phyloP scores from a whole-genome alignment of 2,113 vertebrate genomes.

The Artemisiospiza belli region DNA sequence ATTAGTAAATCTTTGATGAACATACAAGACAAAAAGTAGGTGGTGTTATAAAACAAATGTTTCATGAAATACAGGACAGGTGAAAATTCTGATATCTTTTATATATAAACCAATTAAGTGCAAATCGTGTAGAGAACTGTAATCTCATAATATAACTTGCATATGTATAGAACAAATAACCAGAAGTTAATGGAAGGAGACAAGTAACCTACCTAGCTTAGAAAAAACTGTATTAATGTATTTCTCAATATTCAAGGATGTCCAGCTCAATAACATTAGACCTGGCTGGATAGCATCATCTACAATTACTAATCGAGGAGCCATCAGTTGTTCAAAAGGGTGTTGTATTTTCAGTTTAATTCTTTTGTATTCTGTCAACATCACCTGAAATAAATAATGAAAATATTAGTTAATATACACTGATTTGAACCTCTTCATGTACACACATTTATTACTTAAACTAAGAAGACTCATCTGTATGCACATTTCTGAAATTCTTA shows the following conservation, averaged over 20 bases:
- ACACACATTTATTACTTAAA: neutral
- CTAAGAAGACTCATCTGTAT: neutral
- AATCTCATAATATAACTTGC: neutral
- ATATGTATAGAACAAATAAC: neutral
- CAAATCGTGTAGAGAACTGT: neutral
- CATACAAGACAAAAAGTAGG: neutral
- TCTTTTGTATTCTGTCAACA: slow-evolving; percentile 86
- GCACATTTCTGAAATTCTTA: neutral
- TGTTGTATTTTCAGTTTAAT: slow-evolving; percentile 86
- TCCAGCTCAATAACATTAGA: slow-evolving; percentile 86
- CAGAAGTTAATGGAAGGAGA: neutral
- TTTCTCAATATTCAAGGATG: slow-evolving; percentile 86
- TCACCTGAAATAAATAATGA: slow-evolving; percentile 73
- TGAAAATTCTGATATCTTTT: neutral
- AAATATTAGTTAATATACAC: neutral
- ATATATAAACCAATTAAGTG: neutral
- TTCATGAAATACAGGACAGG: neutral
- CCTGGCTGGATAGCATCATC: slow-evolving; percentile 87
- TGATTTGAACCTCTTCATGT: neutral
- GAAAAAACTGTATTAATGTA: slow-evolving; percentile 79
- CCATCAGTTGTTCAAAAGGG: slow-evolving; percentile 78
- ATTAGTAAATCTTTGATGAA: neutral
- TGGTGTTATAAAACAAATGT: neutral
- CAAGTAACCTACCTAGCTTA: slow-evolving; percentile 79
- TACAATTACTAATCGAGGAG: slow-evolving; percentile 81